Base-by-base conservation (phyloP, 2,113 vertebrate genomes). In the Triplophysa siluroides region DNA sequence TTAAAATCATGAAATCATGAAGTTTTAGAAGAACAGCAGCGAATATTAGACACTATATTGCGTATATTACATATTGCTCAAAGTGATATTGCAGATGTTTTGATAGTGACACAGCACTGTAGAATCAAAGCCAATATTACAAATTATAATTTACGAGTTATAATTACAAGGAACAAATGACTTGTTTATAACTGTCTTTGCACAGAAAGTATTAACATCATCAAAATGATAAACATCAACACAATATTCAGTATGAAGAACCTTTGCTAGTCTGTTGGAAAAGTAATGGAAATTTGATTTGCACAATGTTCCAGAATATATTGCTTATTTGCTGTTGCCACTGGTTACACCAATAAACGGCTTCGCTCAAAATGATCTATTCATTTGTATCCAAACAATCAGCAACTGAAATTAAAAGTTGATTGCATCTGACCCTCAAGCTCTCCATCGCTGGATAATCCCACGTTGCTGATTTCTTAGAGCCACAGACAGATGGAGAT, bases 341-440 rank as follows among this genome's bases (percentile, higher is more conserved):
- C 11, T 8, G 26, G 52, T 21, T 24, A 19, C 7, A 7, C 33
- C 19, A 41, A 12, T 23, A 62, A 61, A 63, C 60, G 61, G 58
- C 18, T 24, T 77, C 45, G 16, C 12, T 1, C 19, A 29, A 52
- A 52, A 50, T 38, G 33, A 24, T 29, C 38, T 41, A 47, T 29
- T 79, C 29, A 43, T 43, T 63, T 73, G 14, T 41, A 73, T 54
- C 50, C 9, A 33, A 79, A 72, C 26, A 52, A 72, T 54, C 45
- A 64, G 43, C 47, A 73, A 72, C 69, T 73, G 68, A 26, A 72
- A 72, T 54, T 41, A 50, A 1, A 19, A 33, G n/a, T 24, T 56
- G 21, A 71, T 54, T 65, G 45, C 52, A 70, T 77, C 45, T 81
- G 75, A 76, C 79, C 19, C 43, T 67, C 26, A 63, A 70, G 58